Evolutionary conservation across 2,888 invertebrate genomes (phyloP).

Genomic region (Harpalus rubripes): DNA sequence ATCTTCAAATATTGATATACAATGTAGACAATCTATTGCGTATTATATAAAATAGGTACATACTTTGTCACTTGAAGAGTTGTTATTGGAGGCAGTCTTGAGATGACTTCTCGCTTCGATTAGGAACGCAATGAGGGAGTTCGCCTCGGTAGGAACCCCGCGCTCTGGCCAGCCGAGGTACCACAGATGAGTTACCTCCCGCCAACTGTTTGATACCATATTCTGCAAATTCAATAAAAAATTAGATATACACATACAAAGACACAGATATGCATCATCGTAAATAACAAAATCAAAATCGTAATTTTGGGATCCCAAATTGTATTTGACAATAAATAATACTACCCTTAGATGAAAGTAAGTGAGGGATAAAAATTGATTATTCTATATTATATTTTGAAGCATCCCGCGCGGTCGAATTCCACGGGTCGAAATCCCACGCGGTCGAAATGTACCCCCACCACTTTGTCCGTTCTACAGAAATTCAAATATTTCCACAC

Average conservation of each 20-base stretch:
- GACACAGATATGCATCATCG: not conserved
- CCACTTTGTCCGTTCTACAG: no score
- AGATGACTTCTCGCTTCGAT: slow-evolving; percentile 87
- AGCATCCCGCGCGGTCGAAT: no score
- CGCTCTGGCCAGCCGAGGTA: slow-evolving; percentile 94
- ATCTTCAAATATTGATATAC: no score
- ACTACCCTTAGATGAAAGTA: no score
- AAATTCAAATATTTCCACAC: no score
- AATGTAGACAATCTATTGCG: no score
- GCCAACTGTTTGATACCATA: slow-evolving; percentile 88
- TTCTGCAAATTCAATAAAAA: slow-evolving; percentile 78
- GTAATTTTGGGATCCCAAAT: not conserved
- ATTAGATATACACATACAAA: not conserved
- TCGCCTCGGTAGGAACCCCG: slow-evolving; percentile 90
- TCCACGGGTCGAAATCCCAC: no score
- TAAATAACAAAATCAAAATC: not conserved
- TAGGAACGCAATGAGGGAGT: slow-evolving; percentile 91
- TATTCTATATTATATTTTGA: no score
- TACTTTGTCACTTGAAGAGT: slow-evolving; percentile 57
- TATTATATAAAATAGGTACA: no score
- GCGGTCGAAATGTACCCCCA: no score
- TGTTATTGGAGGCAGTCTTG: slow-evolving; percentile 74
- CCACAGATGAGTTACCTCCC: slow-evolving; percentile 95
- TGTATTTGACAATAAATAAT: no score
- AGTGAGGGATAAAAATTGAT: no score